These are phyloP conservation scores for Noctuana brunneofusca DNA, from an alignment of 2,888 invertebrate species.

Conservation along the genomic window DNA sequence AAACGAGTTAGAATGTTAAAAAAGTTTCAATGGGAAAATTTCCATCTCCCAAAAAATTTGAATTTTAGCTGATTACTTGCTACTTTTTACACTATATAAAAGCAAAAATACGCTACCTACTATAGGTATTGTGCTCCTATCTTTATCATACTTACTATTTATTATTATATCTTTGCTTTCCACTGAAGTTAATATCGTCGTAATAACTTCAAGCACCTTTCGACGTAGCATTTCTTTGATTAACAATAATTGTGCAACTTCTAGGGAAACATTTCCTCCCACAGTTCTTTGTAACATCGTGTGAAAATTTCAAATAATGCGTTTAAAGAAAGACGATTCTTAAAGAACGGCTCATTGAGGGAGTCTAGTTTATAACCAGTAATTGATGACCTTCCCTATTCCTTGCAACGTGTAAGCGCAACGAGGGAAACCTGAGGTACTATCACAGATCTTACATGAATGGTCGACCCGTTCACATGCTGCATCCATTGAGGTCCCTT, in stretches of 20 bases:
- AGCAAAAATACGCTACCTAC: too few species aligned
- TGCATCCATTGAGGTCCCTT: slow-evolving; percentile 78
- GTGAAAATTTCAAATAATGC: slow-evolving; percentile 70
- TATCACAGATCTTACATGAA: slow-evolving; percentile 52
- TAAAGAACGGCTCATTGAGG: slow-evolving; percentile 75
- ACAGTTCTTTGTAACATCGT: slow-evolving; percentile 47
- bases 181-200: neutral
- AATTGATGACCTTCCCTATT: slow-evolving; percentile 50
- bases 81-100: too few species aligned
- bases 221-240: neutral
- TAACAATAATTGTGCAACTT: slow-evolving; percentile 19
- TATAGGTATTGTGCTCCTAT: too few species aligned
- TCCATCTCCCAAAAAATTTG: too few species aligned
- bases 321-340: slow-evolving; percentile 54
- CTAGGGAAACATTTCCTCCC: slow-evolving; percentile 43
- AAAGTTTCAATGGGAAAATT: too few species aligned
- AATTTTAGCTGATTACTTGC: too few species aligned
- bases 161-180: too few species aligned
- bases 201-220: neutral
- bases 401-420: slow-evolving; percentile 38
- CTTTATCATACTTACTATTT: too few species aligned
- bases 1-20: too few species aligned
- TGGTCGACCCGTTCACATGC: slow-evolving; percentile 65
- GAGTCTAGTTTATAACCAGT: slow-evolving; percentile 54
- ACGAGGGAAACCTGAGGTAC: slow-evolving; percentile 43